phyloP scores from a whole-genome alignment of 1,140 invertebrate genomes.

The Trichogramma pretiosum region DNA sequence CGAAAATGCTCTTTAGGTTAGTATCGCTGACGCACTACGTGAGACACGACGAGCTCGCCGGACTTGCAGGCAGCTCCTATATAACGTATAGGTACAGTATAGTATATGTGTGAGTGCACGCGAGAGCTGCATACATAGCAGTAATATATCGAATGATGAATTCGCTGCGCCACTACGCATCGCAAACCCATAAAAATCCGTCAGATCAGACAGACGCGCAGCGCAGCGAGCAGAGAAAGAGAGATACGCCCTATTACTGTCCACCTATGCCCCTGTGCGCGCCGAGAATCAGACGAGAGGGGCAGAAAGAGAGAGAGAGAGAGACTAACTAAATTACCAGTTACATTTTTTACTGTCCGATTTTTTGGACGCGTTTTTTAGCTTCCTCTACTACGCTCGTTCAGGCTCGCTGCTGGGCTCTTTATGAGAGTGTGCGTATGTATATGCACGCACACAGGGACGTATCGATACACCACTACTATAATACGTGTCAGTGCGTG shows the following conservation, averaged over 20 bases:
- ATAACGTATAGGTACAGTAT: no score
- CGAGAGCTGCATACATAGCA: conserved; percentile 24
- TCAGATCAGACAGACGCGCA: conserved; percentile 41
- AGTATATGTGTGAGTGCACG: no score
- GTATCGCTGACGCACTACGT: conserved; percentile 26
- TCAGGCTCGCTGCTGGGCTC: no score
- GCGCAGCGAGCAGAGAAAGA: no score
- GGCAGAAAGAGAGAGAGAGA: not conserved
- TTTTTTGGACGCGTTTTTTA: conserved; percentile 34
- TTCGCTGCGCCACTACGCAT: no score
- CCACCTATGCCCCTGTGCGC: conserved; percentile 7
- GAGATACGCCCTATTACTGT: conserved; percentile 46
- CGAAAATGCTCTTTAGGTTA: conserved; percentile 12
- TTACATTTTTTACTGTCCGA: conserved; percentile 45
- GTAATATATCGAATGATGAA: conserved; percentile 45
- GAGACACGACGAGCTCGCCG: not conserved
- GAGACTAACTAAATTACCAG: conserved; percentile 46
- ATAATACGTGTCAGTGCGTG: no score
- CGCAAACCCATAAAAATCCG: conserved; percentile 44
- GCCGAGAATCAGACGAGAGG: not conserved
- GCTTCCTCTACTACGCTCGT: conserved; percentile 9
- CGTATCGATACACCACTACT: no score
- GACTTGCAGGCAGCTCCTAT: no score
- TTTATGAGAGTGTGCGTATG: no score
- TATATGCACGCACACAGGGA: no score